phyloP scores from a whole-genome alignment of 2,113 vertebrate genomes.

The Phylloscopus whistleri region DNA sequence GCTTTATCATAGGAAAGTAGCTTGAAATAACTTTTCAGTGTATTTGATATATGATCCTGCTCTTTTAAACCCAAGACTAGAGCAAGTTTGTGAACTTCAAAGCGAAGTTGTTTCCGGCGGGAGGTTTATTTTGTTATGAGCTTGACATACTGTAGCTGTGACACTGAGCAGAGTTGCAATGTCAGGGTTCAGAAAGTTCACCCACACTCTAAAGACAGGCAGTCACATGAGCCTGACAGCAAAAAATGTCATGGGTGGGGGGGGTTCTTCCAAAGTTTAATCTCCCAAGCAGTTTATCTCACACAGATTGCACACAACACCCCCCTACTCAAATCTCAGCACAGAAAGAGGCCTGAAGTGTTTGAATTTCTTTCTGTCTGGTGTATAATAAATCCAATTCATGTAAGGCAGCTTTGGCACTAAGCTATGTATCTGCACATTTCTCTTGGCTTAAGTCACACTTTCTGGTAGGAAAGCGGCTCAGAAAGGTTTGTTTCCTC shows the following conservation, averaged over 20 bases:
- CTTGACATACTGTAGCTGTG: slow-evolving; percentile 26
- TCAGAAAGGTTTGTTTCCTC: slow-evolving; percentile 51
- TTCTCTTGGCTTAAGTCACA: slow-evolving; percentile 47
- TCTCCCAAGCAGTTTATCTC: slow-evolving; percentile 39
- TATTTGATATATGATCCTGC: slow-evolving; percentile 23
- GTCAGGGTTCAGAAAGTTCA: slow-evolving; percentile 43
- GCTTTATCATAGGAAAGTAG: slow-evolving; percentile 47
- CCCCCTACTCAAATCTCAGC: not conserved
- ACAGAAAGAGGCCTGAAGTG: not conserved
- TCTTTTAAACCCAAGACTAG: slow-evolving; percentile 32
- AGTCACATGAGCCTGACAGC: not conserved
- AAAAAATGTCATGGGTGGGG: not conserved
- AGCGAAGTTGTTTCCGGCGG: slow-evolving; percentile 21
- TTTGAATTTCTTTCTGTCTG: slow-evolving; percentile 36
- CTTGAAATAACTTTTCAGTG: slow-evolving; percentile 39
- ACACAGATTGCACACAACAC: not conserved
- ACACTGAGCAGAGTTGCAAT: slow-evolving; percentile 45
- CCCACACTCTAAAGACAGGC: not conserved
- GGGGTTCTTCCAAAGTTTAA: slow-evolving; percentile 9
- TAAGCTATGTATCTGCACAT: slow-evolving; percentile 45
- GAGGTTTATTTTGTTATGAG: slow-evolving; percentile 27
- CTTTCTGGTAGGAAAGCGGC: slow-evolving; percentile 46
- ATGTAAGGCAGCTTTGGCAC: slow-evolving; percentile 40
- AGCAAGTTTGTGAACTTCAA: slow-evolving; percentile 41
- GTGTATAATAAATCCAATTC: slow-evolving; percentile 54